A percentile compares a stretch with the other conserved stretches of the same genome.
phyloP scores from a whole-genome alignment of 2,888 invertebrate genomes.

The Marasmarcha lunaedactyla region DNA sequence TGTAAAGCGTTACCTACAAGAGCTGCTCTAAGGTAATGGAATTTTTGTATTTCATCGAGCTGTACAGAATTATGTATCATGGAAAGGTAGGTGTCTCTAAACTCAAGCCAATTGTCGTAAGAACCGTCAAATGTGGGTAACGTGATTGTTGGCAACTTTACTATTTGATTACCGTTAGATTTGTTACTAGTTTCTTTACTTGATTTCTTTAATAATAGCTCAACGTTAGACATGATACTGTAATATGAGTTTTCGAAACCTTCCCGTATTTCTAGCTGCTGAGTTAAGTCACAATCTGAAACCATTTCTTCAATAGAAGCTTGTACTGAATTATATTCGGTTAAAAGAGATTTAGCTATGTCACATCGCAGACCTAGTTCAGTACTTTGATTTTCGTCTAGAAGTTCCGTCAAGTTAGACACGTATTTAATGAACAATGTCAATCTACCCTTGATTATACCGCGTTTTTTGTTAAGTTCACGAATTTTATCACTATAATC shows the following conservation, averaged over 20 bases:
- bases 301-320: constrained; percentile 2
- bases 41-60: constrained; percentile 10
- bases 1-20: constrained; percentile 9
- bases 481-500: background rate
- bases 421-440: constrained; percentile 1
- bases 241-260: constrained; percentile 3
- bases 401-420: background rate
- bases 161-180: constrained; percentile 1
- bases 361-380: background rate
- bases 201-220: constrained; percentile 1
- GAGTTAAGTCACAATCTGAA: constrained; percentile 1
- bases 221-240: background rate
- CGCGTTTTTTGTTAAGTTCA: background rate
- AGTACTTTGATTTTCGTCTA: constrained; percentile 1
- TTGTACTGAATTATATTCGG: constrained; percentile 1
- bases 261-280: constrained; percentile 4
- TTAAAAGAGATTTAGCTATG: constrained; percentile 2
- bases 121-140: constrained; percentile 8
- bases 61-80: constrained; percentile 8
- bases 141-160: constrained; percentile 6
- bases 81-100: constrained; percentile 8
- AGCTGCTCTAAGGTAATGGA: constrained; percentile 12
- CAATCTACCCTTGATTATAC: constrained; percentile 1
- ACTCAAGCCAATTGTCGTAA: constrained; percentile 10
- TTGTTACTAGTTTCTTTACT: constrained; percentile 2